Evolutionary conservation across 2,113 vertebrate species (phyloP).

Genomic region (Coregonus clupeaformis): DNA sequence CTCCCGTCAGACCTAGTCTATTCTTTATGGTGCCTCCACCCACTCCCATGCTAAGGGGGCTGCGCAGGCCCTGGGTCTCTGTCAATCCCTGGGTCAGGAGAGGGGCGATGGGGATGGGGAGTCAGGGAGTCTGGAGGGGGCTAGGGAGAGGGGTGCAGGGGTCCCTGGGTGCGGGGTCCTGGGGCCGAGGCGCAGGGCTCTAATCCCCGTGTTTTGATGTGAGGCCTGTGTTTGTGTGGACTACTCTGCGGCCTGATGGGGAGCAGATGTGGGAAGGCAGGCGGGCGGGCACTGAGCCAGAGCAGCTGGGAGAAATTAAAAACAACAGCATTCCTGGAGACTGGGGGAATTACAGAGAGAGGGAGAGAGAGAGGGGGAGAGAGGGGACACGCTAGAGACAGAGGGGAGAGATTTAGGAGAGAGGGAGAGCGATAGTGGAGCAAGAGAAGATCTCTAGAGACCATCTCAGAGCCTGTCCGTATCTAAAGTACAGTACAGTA

Average conservation of each 20-base stretch:
- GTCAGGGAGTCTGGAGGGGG: slow-evolving; percentile 27
- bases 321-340: slow-evolving; percentile 79
- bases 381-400: slow-evolving; percentile 30
- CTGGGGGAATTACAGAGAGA: slow-evolving; percentile 77
- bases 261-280: slow-evolving; percentile 90
- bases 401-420: slow-evolving; percentile 13
- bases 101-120: slow-evolving; percentile 45
- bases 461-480: slow-evolving; percentile 45
- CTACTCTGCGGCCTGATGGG: slow-evolving; percentile 76
- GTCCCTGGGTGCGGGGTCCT: slow-evolving; percentile 21
- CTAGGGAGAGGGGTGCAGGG: slow-evolving; percentile 10
- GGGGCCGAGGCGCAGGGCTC: slow-evolving; percentile 71
- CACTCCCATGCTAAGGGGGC: background rate
- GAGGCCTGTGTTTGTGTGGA: slow-evolving; percentile 77
- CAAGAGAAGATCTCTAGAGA: slow-evolving; percentile 13
- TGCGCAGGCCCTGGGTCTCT: slow-evolving; percentile 22
- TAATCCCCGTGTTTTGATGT: background rate
- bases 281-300: slow-evolving; percentile 77
- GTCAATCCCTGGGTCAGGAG: slow-evolving; percentile 27
- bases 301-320: slow-evolving; percentile 88
- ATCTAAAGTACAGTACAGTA: slow-evolving; percentile 59
- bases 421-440: slow-evolving; percentile 46
- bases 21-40: background rate
- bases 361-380: slow-evolving; percentile 40
- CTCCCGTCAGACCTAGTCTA: background rate